phyloP scores from a whole-genome alignment of 2,888 invertebrate species.

The Drosophila yooni region DNA sequence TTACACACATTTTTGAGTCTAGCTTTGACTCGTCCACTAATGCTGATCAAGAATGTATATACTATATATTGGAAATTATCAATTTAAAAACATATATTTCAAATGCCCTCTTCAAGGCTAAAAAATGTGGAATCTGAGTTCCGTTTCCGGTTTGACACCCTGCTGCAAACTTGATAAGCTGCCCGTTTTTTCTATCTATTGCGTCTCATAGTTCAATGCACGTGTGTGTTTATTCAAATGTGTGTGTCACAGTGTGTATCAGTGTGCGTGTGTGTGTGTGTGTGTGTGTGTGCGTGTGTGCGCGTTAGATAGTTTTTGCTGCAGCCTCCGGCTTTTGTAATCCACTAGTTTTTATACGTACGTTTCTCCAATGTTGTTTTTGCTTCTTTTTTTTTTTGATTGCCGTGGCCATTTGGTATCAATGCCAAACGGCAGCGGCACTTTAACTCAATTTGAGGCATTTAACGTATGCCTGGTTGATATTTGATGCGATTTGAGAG shows the following conservation, averaged over 20 bases:
- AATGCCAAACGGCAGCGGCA: constrained; percentile 61
- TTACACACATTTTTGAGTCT: neutral
- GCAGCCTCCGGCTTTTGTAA: constrained; percentile 72
- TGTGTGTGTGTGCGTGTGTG: constrained; percentile 20
- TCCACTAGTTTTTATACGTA: constrained; percentile 19
- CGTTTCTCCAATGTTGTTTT: neutral
- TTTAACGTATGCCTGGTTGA: constrained; percentile 82
- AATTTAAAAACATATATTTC: neutral
- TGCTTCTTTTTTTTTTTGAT: neutral
- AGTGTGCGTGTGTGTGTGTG: constrained; percentile 2
- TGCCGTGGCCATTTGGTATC: constrained; percentile 33
- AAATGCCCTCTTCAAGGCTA: neutral
- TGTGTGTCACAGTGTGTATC: constrained; percentile 13
- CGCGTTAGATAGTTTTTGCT: constrained; percentile 43
- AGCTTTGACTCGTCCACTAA: neutral
- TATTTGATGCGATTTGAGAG: constrained; percentile 79
- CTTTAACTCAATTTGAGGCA: constrained; percentile 84
- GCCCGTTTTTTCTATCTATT: constrained; percentile 21
- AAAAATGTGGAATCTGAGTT: neutral
- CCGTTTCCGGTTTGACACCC: neutral
- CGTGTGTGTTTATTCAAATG: constrained; percentile 37
- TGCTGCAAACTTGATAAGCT: constrained; percentile 11
- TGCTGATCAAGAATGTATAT: neutral
- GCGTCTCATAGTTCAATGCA: constrained; percentile 23
- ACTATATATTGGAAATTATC: neutral